These are phyloP conservation scores for Platycercus adscitus DNA, from an alignment of 2,113 vertebrate genomes.

Conservation along the genomic window DNA sequence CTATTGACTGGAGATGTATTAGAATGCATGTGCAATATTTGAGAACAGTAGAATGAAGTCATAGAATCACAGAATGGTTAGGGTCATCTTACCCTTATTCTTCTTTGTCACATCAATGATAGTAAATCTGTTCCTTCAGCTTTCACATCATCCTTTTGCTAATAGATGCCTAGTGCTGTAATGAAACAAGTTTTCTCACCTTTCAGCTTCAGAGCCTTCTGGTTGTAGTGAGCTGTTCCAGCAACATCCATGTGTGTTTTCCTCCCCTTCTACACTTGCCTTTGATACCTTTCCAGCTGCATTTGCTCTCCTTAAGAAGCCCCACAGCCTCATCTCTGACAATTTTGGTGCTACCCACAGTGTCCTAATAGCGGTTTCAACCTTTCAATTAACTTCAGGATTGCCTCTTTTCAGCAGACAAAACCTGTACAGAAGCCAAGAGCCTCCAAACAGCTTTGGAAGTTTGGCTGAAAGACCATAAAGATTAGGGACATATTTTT, in stretches of 20 bases:
- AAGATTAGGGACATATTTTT: constrained; percentile 56
- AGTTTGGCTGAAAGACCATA: constrained; percentile 33
- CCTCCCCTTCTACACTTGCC: neutral
- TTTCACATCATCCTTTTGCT: neutral
- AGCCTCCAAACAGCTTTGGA: constrained; percentile 22
- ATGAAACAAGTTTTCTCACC: neutral
- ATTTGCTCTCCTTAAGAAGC: constrained; percentile 21
- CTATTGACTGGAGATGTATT: neutral
- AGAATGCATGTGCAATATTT: neutral
- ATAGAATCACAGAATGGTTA: neutral
- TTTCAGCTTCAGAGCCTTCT: neutral
- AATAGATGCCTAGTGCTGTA: neutral
- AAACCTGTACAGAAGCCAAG: constrained; percentile 25
- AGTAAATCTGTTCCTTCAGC: neutral
- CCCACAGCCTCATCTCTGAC: neutral
- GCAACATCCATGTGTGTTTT: neutral
- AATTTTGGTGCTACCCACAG: neutral
- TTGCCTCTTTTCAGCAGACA: constrained; percentile 19
- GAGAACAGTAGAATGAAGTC: neutral
- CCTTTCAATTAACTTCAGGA: constrained; percentile 56
- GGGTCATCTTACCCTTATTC: neutral
- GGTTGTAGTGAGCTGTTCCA: neutral
- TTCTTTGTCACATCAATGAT: neutral
- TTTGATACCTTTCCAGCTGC: constrained; percentile 33
- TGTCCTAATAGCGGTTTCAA: constrained; percentile 47